Evolutionary conservation across 2,888 invertebrate genomes (phyloP), one percentile per base, ranked within the genome.

Genomic region (Dioctria rufipes): DNA sequence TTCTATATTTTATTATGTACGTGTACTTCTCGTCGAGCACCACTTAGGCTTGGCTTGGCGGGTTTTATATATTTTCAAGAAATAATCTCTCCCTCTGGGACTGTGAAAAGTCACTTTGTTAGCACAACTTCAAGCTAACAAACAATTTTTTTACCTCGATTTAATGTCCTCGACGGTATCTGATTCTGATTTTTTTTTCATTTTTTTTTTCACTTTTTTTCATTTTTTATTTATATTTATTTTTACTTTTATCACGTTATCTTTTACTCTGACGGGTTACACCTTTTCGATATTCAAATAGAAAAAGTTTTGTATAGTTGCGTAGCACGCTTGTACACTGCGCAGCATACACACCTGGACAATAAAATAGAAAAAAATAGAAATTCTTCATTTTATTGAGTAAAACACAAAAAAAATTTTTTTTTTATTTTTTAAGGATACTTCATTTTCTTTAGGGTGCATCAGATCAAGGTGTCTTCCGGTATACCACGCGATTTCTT

Each of bases 191-290:
- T 9, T 9, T 9, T 9, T 8, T 6, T 54, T 4, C 11, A 54
- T 54, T 54, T 54, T 11, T 54, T 54, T 54, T 54, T 11, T 54
- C 54, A n/a, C 54, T 46, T 46, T 46, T 6, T 46, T 46, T 46
- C 6, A 6, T 46, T 46, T 46, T 9, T 9, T 9, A 5, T 8
- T 6, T 54, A 8, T 54, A 54, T 54, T 54, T 54, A 54, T 54
- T 54, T 54, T 54, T n/a, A 11, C 54, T 54, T 8, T 54, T 54
- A 54, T 54, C 54, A n/a, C 54, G 54, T 54, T 54, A 54, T 54
- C 54, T 54, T n/a, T 54, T 8, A 9, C 49, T 5, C 25, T 25
- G 25, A 25, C 49, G 9, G 49, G 5, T 46, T 46, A 54, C 54
- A 54, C 54, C 11, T 54, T n/a, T 8, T 11, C 54, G 4, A n/a